phyloP scores from a whole-genome alignment of 2,888 invertebrate species.

The Caenorhabditis drosophilae region DNA sequence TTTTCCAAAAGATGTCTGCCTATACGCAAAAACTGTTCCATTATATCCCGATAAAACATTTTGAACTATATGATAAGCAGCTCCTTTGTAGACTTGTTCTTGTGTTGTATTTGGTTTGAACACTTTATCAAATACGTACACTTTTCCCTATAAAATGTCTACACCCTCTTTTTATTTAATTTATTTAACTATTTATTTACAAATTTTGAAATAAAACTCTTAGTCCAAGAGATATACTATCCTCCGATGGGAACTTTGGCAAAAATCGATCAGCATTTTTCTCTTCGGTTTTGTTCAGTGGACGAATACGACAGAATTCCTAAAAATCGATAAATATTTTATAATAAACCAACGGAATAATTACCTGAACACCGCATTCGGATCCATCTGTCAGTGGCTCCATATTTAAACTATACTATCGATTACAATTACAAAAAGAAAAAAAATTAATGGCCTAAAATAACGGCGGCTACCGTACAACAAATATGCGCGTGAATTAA shows the following conservation, averaged over 20 bases:
- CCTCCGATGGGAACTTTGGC: constrained; percentile 95
- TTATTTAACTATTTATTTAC: no score
- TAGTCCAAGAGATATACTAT: constrained; percentile 90
- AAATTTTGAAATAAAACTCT: constrained; percentile 69
- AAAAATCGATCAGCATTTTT: constrained; percentile 96
- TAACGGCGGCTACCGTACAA: no score
- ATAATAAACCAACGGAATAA: no score
- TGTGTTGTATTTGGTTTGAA: constrained; percentile 98
- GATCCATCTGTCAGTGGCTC: constrained; percentile 45
- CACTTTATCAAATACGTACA: constrained; percentile 98
- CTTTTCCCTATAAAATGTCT: constrained; percentile 81
- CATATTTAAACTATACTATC: no score
- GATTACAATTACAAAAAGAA: no score
- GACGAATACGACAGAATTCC: constrained; percentile 98
- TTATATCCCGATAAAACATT: constrained; percentile 81
- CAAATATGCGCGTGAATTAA: no score
- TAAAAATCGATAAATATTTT: no score
- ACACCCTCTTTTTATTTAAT: no score
- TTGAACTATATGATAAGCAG: constrained; percentile 95
- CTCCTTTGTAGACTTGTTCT: constrained; percentile 97
- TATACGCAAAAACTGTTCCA: constrained; percentile 99
- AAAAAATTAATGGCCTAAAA: no score
- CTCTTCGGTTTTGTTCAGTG: constrained; percentile 96
- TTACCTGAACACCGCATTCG: constrained; percentile 74
- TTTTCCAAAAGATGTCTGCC: constrained; percentile 99